These are phyloP conservation scores for Nomada ruficornis DNA, from an alignment of 2,888 invertebrate species.

Conservation along the genomic window DNA sequence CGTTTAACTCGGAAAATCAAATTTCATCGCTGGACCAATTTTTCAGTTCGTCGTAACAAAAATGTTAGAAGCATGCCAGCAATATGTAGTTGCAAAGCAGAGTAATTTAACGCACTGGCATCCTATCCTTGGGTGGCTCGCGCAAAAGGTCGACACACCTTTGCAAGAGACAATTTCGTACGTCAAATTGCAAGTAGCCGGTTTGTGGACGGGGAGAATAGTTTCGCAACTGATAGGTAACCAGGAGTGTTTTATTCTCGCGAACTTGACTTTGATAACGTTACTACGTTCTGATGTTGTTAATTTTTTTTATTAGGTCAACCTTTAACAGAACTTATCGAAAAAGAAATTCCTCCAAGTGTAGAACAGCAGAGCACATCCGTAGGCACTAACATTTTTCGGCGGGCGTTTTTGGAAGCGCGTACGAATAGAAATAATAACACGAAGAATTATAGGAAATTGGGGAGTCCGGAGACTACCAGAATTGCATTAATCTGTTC, in stretches of 20 bases:
- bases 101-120: conserved; percentile 99
- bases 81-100: conserved; percentile 95
- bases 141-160: conserved; percentile 89
- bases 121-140: conserved; percentile 98
- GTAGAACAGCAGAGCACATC: conserved; percentile 83
- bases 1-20: not conserved
- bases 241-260: not conserved
- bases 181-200: conserved; percentile 89
- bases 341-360: conserved; percentile 83
- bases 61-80: conserved; percentile 95
- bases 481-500: conserved; percentile 94
- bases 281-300: too few species aligned
- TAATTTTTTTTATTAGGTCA: conserved; percentile 80
- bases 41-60: conserved; percentile 92
- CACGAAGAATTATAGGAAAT: conserved; percentile 89
- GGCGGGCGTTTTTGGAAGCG: conserved; percentile 87
- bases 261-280: too few species aligned
- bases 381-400: conserved; percentile 85
- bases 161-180: conserved; percentile 90
- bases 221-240: conserved; percentile 79
- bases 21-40: conserved; percentile 40
- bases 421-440: conserved; percentile 87
- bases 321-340: conserved; percentile 84
- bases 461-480: conserved; percentile 93
- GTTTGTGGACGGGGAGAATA: conserved; percentile 88